These are phyloP conservation scores for Strigamia maritima DNA, from an alignment of 2,888 invertebrate species.

Conservation along the genomic window DNA sequence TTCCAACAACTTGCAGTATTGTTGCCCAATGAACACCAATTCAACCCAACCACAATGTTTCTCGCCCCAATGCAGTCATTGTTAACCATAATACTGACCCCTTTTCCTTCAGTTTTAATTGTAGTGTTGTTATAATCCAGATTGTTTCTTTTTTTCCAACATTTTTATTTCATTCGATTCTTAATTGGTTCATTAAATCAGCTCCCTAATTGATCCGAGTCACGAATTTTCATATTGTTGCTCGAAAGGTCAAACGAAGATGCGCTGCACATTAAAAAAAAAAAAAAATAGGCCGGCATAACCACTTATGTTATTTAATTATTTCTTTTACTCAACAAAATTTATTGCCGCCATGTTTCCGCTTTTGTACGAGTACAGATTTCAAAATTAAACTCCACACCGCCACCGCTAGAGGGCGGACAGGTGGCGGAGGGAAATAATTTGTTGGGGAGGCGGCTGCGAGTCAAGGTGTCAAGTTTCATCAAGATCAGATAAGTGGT, in stretches of 20 bases:
- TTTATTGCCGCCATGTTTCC: slow-evolving; percentile 1
- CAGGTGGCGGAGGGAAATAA: slow-evolving; percentile 19
- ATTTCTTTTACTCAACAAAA: slow-evolving; percentile 12
- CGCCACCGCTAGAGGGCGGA: slow-evolving; percentile 23
- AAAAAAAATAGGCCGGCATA: neutral
- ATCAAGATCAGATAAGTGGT: slow-evolving; percentile 23
- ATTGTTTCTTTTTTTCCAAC: neutral
- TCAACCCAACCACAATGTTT: no score
- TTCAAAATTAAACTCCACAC: neutral
- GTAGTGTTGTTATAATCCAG: neutral
- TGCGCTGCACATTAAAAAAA: neutral
- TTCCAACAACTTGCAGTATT: no score
- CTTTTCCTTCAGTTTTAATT: no score
- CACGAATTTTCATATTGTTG: slow-evolving; percentile 16
- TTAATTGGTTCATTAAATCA: slow-evolving; percentile 23
- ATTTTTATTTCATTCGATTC: neutral
- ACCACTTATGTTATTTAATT: neutral
- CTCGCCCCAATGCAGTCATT: no score
- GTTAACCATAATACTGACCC: no score
- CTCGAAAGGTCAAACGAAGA: slow-evolving; percentile 14
- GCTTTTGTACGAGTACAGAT: slow-evolving; percentile 8
- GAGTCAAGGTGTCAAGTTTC: slow-evolving; percentile 16
- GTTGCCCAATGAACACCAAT: no score
- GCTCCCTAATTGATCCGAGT: neutral
- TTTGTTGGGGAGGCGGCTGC: slow-evolving; percentile 19